Conservation (phyloP, 2,797 vertebrate species). For the Pipistrellus pipistrellus region DNA sequence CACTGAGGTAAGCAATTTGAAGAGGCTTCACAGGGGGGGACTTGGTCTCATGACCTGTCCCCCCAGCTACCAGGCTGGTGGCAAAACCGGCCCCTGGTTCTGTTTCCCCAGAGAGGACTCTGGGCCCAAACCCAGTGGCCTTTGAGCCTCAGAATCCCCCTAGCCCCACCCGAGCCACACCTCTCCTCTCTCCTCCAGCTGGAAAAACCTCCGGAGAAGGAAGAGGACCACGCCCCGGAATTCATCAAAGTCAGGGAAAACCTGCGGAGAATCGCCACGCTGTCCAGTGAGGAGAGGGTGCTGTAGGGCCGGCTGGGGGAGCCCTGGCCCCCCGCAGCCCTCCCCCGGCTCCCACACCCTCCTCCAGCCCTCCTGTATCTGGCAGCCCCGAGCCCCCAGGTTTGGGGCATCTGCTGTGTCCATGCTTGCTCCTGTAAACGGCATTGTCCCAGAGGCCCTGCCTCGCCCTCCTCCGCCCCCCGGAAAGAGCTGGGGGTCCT, state of each 20-base stretch:
- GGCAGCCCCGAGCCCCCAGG: conserved; percentile 70
- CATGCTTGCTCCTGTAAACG: conserved; percentile 76
- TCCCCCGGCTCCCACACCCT: background rate
- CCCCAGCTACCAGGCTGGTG: background rate
- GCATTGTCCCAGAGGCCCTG: background rate
- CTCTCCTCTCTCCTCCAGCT: conserved; percentile 87
- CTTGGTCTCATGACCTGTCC: background rate
- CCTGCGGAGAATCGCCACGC: conserved; percentile 92
- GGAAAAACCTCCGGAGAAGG: conserved; percentile 90
- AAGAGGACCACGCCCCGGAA: conserved; percentile 93
- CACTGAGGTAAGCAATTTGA: background rate
- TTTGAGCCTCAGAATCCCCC: background rate
- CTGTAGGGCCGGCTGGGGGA: conserved; percentile 85
- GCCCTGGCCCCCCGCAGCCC: background rate
- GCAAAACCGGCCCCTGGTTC: background rate
- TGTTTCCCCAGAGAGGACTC: background rate
- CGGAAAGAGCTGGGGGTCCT: background rate
- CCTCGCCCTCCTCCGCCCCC: background rate
- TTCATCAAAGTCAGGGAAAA: conserved; percentile 98
- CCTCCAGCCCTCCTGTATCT: conserved; percentile 75
- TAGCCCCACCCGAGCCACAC: background rate
- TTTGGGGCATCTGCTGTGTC: conserved; percentile 52
- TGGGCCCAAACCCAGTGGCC: background rate
- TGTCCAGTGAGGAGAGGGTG: conserved; percentile 90
- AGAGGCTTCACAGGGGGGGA: background rate